Evolutionary conservation across 2,113 vertebrate species (phyloP).

Genomic region (Desmodus rotundus): DNA sequence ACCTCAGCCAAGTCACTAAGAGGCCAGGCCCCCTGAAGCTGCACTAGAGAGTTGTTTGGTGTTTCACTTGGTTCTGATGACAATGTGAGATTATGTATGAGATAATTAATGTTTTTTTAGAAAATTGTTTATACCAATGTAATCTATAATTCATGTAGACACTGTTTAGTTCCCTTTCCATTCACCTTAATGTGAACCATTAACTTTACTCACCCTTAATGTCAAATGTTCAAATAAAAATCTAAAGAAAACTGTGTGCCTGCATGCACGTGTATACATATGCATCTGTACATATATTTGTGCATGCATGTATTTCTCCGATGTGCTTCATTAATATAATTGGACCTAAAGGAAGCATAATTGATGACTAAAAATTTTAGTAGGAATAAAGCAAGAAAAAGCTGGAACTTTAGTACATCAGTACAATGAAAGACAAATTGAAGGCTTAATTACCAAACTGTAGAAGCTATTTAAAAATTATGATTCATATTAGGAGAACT

Average conservation of each 20-base stretch:
- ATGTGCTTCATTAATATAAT: slow-evolving; percentile 14
- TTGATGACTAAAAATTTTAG: neutral
- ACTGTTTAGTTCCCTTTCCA: neutral
- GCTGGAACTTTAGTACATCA: slow-evolving; percentile 27
- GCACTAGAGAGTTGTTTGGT: neutral
- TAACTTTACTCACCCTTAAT: neutral
- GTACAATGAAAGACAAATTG: neutral
- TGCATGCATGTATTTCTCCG: neutral
- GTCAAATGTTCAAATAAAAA: neutral
- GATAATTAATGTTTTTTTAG: neutral
- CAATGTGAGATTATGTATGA: neutral
- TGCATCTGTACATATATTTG: neutral
- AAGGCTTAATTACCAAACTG: slow-evolving; percentile 33
- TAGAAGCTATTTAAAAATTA: slow-evolving; percentile 39
- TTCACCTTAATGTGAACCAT: neutral
- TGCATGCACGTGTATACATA: neutral
- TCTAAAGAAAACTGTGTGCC: neutral
- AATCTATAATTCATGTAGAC: neutral
- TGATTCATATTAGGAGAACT: neutral
- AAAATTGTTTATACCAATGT: neutral
- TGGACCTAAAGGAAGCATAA: neutral
- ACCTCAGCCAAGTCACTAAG: neutral
- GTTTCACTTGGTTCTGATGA: neutral
- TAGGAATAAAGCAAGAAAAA: slow-evolving; percentile 39
- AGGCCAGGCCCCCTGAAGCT: neutral